A percentile compares a stretch with the other conserved stretches of the same genome.
These are phyloP conservation scores for Latrodectus hesperus DNA, from an alignment of 2,888 invertebrate species.

Conservation along the genomic window DNA sequence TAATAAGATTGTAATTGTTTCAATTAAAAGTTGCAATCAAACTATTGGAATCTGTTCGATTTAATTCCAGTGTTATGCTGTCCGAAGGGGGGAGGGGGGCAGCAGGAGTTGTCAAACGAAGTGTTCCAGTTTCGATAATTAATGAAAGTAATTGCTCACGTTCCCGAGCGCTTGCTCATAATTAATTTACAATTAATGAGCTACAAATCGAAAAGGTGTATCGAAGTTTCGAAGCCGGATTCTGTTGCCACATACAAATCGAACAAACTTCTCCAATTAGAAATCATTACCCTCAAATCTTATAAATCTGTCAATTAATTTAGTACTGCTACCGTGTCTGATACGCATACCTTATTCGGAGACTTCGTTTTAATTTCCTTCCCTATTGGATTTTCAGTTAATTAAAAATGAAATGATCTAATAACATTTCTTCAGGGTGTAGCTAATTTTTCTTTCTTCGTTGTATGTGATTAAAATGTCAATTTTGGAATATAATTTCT, in stretches of 20 bases:
- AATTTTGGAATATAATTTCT: no score
- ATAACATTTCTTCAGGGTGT: no score
- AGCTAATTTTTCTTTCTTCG: no score
- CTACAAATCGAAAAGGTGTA: conserved; percentile 24
- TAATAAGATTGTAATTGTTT: no score
- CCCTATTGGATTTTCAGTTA: no score
- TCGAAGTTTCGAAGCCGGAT: not conserved
- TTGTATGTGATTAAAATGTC: no score
- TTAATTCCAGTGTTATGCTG: no score
- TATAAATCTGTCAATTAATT: not conserved
- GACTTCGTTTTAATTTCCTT: no score
- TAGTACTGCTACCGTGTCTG: not conserved
- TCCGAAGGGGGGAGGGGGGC: not conserved
- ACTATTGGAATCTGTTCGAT: no score
- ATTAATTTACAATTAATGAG: conserved; percentile 28
- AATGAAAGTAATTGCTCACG: conserved; percentile 22
- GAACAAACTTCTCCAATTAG: not conserved
- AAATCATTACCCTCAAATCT: not conserved
- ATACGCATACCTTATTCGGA: no score
- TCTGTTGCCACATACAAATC: not conserved
- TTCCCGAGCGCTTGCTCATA: conserved; percentile 4
- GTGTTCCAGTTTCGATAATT: conserved; percentile 18
- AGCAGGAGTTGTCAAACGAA: not conserved
- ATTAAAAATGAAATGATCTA: no score
- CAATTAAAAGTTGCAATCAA: no score